Base-by-base conservation (phyloP, 2,888 invertebrate species). In the Metallyticus violacea region DNA sequence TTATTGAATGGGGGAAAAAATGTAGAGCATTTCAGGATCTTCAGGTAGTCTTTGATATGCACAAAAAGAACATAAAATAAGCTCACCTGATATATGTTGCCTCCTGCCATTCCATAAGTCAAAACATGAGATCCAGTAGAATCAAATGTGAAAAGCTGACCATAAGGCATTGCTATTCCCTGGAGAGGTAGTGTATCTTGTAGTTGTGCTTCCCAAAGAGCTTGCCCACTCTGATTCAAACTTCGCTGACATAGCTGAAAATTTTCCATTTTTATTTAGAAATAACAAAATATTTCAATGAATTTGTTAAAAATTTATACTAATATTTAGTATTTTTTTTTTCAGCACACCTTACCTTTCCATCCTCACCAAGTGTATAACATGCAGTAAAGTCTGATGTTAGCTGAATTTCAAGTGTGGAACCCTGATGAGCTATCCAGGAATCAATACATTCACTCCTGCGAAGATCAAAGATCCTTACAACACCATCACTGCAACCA, bases 401-500 rank as follows among this genome's bases (percentile, higher is more conserved):
- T 76, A 94, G 91, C 88, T 93, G 93, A 28, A 94, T 91, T 22
- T 93, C 92, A 85, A 93, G 92, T 0, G 94, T 92, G 78, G 93
- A 93, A 85, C 93, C 93, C n/a, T 91, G 91, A 89, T 94, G 94
- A 80, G 93, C 93, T 87, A 91, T 91, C 91, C 94, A 92, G 88
- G 93, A 92, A 79, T 93, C 92, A 26, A 94, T 93, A 88, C 93
- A 93, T 89, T 93, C 93, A 84, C 92, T 92, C 87, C 93, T 92
- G 62, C 93, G 90, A 80, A 94, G 90, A 90, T 94, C 94, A 89
- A 93, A 93, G 85, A 94, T 92, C 79, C 93, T 90, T 86, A 94
- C 92, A 82, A 92, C 91, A 7, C 94, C 94, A 90, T 94, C 94
- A 1, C 92, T 93, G 26, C 93, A 92, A 30, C 94, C 94, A 76